Percentiles rank a stretch among this genome's conserved stretches.
Conservation (phyloP, 1,140 invertebrate genomes). For the Aphidius ervi region DNA sequence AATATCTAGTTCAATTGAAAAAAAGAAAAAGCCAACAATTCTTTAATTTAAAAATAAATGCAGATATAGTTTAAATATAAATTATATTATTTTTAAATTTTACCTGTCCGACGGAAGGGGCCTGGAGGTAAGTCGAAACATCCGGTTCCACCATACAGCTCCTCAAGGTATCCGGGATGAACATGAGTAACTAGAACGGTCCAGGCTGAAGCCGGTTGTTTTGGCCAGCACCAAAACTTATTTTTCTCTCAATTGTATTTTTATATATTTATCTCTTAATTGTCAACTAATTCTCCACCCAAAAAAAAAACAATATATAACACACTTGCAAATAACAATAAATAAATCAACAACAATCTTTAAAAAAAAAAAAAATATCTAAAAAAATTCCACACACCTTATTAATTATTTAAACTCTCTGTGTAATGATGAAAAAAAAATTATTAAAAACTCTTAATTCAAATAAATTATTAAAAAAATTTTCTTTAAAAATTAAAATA, state of each 20-base stretch:
- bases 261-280: neutral
- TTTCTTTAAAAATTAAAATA: too few species aligned
- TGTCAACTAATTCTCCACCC: neutral
- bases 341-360: neutral
- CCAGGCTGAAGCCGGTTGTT: constrained; percentile 31
- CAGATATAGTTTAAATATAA: too few species aligned
- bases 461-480: too few species aligned
- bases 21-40: too few species aligned
- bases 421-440: neutral
- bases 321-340: constrained; percentile 1
- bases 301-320: neutral
- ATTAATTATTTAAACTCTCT: neutral
- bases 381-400: neutral
- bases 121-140: constrained; percentile 76
- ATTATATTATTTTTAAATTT: neutral
- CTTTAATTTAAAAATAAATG: too few species aligned
- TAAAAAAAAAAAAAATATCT: neutral
- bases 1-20: too few species aligned
- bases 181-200: constrained; percentile 62
- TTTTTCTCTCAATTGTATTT: neutral
- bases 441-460: neutral
- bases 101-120: constrained; percentile 74
- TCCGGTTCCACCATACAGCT: constrained; percentile 82
- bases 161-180: constrained; percentile 73
- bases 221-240: neutral